A percentile compares a stretch with the other conserved stretches of the same genome.
phyloP scores from a whole-genome alignment of 2,797 vertebrate genomes.

The Rhincodon typus region DNA sequence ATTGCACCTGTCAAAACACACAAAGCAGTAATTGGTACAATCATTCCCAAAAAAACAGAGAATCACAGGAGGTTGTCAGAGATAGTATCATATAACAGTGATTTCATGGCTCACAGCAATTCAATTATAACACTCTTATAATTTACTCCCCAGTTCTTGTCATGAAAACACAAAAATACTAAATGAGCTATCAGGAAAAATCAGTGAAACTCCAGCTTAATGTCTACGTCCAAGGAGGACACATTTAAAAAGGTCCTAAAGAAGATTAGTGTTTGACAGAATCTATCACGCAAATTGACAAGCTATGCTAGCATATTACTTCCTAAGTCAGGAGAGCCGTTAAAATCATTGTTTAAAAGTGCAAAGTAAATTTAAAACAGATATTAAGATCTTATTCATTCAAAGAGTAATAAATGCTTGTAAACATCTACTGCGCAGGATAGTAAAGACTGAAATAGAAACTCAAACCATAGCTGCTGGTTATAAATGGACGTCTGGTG shows the following conservation, averaged over 20 bases:
- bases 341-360: not conserved
- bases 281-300: not conserved
- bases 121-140: not conserved
- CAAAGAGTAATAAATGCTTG: not conserved
- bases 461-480: not conserved
- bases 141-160: not conserved
- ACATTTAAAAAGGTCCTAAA: not conserved
- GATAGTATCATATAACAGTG: not conserved
- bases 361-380: not conserved
- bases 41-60: not conserved
- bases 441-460: not conserved
- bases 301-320: not conserved
- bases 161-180: not conserved
- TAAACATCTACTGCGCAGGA: not conserved
- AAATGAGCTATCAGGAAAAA: not conserved
- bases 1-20: conserved; percentile 46
- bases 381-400: not conserved
- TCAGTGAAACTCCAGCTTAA: not conserved
- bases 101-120: not conserved
- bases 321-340: not conserved
- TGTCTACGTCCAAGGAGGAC: not conserved
- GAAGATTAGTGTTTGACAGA: not conserved
- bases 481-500: not conserved
- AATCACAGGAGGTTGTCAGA: not conserved
- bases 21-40: not conserved